Evolutionary conservation across 2,113 vertebrate species (phyloP).

Genomic region (Carassius gibelio): DNA sequence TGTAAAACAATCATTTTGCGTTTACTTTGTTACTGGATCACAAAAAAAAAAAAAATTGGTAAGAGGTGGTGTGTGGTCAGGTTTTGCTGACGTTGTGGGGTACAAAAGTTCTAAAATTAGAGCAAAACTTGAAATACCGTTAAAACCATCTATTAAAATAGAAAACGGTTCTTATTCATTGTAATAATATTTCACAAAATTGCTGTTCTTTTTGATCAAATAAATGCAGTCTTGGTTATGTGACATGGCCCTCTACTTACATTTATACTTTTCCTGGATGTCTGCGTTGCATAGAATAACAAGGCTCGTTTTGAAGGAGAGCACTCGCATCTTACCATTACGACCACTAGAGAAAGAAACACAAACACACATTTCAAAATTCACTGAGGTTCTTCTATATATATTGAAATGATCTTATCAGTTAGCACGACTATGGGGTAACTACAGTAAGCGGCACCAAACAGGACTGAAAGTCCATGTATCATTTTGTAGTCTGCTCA

Average conservation of each 20-base stretch:
- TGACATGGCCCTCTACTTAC: conserved; percentile 76
- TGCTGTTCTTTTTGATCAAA: neutral
- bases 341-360: conserved; percentile 77
- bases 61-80: neutral
- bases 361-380: neutral
- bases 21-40: neutral
- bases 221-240: neutral
- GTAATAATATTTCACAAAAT: neutral
- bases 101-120: neutral
- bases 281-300: conserved; percentile 92
- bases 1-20: neutral
- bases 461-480: neutral
- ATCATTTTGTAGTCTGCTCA: neutral
- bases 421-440: neutral
- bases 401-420: neutral
- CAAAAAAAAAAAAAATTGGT: conserved; percentile 36
- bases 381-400: no score
- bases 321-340: conserved; percentile 90
- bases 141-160: neutral
- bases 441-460: neutral
- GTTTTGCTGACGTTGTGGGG: neutral
- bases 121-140: neutral
- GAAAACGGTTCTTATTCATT: neutral
- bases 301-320: conserved; percentile 95
- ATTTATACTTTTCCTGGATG: conserved; percentile 95